Conservation (phyloP, 2,113 vertebrate genomes). For the Gallinago paraguaiae region DNA sequence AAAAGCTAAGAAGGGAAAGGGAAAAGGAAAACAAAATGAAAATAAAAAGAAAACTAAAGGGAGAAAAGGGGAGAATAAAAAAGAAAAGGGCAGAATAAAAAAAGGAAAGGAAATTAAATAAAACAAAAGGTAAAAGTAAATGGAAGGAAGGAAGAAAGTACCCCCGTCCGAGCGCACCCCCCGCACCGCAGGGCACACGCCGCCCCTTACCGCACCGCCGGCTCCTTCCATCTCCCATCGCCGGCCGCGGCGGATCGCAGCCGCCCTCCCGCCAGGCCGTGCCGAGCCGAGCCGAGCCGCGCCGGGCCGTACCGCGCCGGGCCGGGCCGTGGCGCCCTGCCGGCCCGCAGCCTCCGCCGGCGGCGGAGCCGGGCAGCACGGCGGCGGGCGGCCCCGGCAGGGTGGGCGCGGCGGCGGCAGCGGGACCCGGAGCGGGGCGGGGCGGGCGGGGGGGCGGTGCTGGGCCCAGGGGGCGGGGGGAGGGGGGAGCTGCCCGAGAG, state of each 20-base stretch:
- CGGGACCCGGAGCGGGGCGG: not conserved
- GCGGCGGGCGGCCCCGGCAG: not conserved
- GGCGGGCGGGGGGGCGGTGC: not conserved
- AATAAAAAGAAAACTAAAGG: not conserved
- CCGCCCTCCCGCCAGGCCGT: not conserved
- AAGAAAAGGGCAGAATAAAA: too few species aligned
- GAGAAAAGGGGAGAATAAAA: too few species aligned
- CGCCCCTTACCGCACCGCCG: conserved; percentile 28
- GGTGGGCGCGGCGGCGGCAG: not conserved
- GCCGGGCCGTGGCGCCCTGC: not conserved
- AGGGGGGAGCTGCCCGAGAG: not conserved
- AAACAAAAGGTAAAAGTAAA: not conserved
- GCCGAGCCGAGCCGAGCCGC: not conserved
- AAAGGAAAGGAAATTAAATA: not conserved
- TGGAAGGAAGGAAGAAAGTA: not conserved
- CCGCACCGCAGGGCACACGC: not conserved
- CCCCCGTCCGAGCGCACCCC: not conserved
- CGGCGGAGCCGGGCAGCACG: too few species aligned
- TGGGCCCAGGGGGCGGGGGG: not conserved
- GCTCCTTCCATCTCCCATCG: conserved; percentile 37
- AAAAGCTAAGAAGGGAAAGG: not conserved
- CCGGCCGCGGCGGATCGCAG: not conserved
- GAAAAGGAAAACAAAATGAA: not conserved
- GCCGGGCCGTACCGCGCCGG: not conserved
- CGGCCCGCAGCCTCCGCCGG: too few species aligned